phyloP scores from a whole-genome alignment of 1,140 invertebrate species.

The Euglossa dilemma region DNA sequence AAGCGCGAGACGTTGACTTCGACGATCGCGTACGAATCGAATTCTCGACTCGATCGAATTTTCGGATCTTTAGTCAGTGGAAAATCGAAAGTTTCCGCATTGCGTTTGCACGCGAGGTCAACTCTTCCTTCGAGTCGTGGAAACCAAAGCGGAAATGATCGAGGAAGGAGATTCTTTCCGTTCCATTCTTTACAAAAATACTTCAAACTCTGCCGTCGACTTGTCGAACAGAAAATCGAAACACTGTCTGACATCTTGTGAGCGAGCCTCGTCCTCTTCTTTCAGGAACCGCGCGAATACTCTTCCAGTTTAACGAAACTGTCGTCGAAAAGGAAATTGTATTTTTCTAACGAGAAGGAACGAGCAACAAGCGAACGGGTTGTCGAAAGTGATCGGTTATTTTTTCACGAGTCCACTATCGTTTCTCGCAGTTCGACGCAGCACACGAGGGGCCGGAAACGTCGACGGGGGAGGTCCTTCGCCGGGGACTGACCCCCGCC shows the following conservation, averaged over 20 bases:
- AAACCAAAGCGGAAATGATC: not conserved
- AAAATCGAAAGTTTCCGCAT: too few species aligned
- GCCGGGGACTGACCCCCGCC: not conserved
- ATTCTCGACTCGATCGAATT: too few species aligned
- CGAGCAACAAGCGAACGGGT: not conserved
- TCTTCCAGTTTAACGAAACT: not conserved
- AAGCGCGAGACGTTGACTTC: too few species aligned
- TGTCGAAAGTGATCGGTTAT: not conserved
- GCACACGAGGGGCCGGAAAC: not conserved
- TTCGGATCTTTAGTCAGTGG: too few species aligned
- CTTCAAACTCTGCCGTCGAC: not conserved
- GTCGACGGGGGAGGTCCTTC: not conserved
- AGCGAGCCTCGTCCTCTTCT: not conserved
- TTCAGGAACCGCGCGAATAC: not conserved
- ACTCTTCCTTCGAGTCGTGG: too few species aligned
- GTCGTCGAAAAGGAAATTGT: not conserved
- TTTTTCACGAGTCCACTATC: not conserved
- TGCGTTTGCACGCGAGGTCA: too few species aligned
- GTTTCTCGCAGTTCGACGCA: constrained; percentile 26
- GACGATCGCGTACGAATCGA: too few species aligned
- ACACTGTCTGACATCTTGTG: not conserved
- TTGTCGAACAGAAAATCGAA: not conserved
- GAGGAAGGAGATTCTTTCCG: not conserved
- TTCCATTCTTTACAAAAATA: too few species aligned
- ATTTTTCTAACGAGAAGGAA: not conserved